Percentiles rank a stretch among this genome's conserved stretches.
These are phyloP conservation scores for Mus musculus DNA, from an alignment of 2,113 vertebrate species.

Conservation along the genomic window DNA sequence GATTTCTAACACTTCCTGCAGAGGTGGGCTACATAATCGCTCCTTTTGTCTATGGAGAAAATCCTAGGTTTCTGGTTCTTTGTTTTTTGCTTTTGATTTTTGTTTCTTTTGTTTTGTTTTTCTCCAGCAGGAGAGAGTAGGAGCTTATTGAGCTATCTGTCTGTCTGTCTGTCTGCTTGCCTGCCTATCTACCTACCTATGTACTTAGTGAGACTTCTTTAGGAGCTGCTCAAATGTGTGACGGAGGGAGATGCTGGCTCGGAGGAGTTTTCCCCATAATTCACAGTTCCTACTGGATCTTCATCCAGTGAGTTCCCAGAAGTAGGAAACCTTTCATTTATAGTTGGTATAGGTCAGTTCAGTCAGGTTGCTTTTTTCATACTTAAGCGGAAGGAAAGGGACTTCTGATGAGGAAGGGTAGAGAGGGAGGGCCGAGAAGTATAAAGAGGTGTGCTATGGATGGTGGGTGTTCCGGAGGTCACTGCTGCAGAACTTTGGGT, in stretches of 20 bases:
- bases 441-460: background rate
- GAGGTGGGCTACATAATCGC: background rate
- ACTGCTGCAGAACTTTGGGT: background rate
- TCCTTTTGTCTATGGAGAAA: constrained; percentile 15
- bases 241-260: background rate
- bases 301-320: background rate
- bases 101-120: background rate
- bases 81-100: background rate
- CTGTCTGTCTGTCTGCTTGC: background rate
- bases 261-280: background rate
- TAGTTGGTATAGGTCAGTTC: background rate
- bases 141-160: background rate
- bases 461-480: background rate
- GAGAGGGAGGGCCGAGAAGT: background rate
- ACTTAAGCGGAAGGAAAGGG: background rate
- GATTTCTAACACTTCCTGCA: background rate
- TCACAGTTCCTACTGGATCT: background rate
- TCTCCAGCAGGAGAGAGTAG: background rate
- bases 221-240: background rate
- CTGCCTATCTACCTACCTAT: no score
- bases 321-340: background rate
- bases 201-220: background rate
- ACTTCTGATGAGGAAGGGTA: background rate
- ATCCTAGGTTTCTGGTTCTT: background rate
- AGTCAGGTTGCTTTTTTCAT: background rate